Evolutionary conservation across 1,140 invertebrate genomes (phyloP).

Genomic region (Helicoverpa armigera): DNA sequence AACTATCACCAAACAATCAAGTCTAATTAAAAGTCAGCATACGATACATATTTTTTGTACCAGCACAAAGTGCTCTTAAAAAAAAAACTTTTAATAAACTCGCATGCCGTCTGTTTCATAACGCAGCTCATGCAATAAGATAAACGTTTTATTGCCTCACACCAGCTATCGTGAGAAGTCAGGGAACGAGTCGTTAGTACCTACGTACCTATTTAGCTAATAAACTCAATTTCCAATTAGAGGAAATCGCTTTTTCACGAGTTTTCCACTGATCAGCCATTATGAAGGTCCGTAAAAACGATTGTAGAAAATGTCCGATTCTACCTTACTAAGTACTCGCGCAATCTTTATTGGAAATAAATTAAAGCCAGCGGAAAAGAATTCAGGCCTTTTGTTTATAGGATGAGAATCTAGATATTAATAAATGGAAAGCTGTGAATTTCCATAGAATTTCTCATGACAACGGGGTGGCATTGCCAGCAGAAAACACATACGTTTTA

Average conservation of each 20-base stretch:
- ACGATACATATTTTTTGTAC: not conserved
- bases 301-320: conserved; percentile 34
- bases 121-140: conserved; percentile 33
- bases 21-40: not conserved
- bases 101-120: conserved; percentile 33
- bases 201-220: conserved; percentile 51
- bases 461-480: conserved; percentile 35
- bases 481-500: conserved; percentile 45
- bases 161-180: conserved; percentile 31
- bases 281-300: conserved; percentile 60
- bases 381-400: conserved; percentile 59
- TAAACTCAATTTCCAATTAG: conserved; percentile 64
- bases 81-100: conserved; percentile 39
- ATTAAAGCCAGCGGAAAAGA: conserved; percentile 62
- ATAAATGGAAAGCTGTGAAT: conserved; percentile 44
- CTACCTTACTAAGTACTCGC: conserved; percentile 48
- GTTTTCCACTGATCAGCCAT: conserved; percentile 57
- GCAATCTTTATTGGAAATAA: conserved; percentile 64
- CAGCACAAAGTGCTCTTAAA: not conserved
- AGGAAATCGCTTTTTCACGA: conserved; percentile 59
- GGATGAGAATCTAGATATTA: conserved; percentile 41
- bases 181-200: conserved; percentile 35
- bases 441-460: conserved; percentile 43
- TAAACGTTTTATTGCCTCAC: conserved; percentile 40
- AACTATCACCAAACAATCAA: not conserved